Base-by-base conservation (phyloP, 1,140 invertebrate species). In the Sesamia nonagrioides region DNA sequence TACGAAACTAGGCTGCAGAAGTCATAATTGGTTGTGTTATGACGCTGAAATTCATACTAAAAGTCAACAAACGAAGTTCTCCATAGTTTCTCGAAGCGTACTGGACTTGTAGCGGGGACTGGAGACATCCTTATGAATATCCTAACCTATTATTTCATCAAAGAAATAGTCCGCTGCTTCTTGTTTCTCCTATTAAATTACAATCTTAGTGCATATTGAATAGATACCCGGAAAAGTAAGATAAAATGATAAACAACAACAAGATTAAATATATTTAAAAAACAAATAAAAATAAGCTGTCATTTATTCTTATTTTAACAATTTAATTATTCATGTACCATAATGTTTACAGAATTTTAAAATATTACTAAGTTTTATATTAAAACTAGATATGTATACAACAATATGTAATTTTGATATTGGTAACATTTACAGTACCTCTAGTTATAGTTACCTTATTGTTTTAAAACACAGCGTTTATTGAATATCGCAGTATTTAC, bases 171-270 rank as follows among this genome's bases (percentile, higher is more conserved):
- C n/a, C n/a, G n/a, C n/a, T n/a, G n/a, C n/a, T n/a, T n/a, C n/a
- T n/a, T n/a, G n/a, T n/a, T n/a, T n/a, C n/a, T n/a, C n/a, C n/a
- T n/a, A n/a, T n/a, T n/a, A n/a, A n/a, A n/a, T n/a, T n/a, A n/a
- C n/a, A n/a, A n/a, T n/a, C n/a, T n/a, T n/a, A n/a, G n/a, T n/a
- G n/a, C n/a, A n/a, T n/a, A n/a, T n/a, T n/a, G n/a, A n/a, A 2
- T 35, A 33, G 11, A 15, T 5, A 35, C 9, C 3, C 9, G 17
- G 54, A 58, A 60, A 35, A 33, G 21, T 21, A 52, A 52, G 17
- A 52, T 35, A 9, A 63, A 63, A 63, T 40, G 40, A 40, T 17
- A 40, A 37, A 63, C 33, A 63, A 63, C 35, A 63, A 63, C 27
- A 61, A 61, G 9, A 37, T 18, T 21, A 42, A n/a, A 11, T 42